Percentiles rank a stretch among this genome's conserved stretches.
phyloP scores from a whole-genome alignment of 2,113 vertebrate species.

The Leuciscus idus region DNA sequence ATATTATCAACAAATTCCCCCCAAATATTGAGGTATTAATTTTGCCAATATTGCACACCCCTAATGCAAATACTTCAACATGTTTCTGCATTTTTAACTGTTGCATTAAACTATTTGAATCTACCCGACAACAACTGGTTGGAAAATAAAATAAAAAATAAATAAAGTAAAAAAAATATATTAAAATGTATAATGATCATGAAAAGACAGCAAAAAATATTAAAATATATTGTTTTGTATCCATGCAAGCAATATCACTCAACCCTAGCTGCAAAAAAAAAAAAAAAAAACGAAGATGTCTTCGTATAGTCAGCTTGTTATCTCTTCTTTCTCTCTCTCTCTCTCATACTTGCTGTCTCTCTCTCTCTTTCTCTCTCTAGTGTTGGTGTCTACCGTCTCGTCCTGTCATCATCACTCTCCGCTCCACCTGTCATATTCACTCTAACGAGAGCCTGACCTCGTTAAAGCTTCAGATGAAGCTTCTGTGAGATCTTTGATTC shows the following conservation, averaged over 20 bases:
- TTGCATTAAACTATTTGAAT: too few relatives aligned
- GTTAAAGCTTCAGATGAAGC: neutral
- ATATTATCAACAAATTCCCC: neutral
- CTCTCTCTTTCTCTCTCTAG: neutral
- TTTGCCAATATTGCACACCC: neutral
- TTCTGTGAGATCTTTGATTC: neutral
- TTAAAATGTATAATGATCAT: neutral
- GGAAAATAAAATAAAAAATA: neutral
- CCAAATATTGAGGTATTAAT: neutral
- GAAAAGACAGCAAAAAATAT: neutral
- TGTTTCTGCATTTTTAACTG: neutral
- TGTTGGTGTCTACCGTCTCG: slow-evolving; percentile 1
- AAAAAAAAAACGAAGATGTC: neutral
- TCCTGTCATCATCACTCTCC: slow-evolving; percentile 20
- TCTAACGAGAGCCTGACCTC: slow-evolving; percentile 27
- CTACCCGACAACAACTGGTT: too few relatives aligned
- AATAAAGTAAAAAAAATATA: neutral
- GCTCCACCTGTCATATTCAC: neutral
- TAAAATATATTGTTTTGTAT: neutral
- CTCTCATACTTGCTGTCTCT: neutral
- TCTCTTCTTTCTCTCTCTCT: neutral
- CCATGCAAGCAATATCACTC: neutral
- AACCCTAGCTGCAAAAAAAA: neutral
- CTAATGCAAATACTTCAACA: neutral
- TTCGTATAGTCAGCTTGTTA: neutral